Evolutionary conservation across 2,888 invertebrate genomes (phyloP), one percentile per base, ranked within the genome.

Genomic region (Tinea trinotella): DNA sequence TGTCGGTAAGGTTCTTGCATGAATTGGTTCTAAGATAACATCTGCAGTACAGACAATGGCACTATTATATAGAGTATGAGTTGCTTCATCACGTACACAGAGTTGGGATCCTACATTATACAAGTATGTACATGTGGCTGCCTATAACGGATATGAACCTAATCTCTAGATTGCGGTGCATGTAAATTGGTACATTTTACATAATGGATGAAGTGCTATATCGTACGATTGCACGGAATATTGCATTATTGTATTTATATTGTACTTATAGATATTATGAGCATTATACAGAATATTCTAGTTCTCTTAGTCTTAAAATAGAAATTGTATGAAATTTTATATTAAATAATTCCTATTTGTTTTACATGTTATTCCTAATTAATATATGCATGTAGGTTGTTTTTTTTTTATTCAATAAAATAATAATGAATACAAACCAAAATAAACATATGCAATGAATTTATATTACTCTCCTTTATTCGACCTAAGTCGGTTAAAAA

Each of bases 31-130:
- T 61, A 61, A 68, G 72, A 76, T 75, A 75, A 68, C 70, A 71
- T 75, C 71, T 73, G 70, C 67, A 64, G 58, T 60, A 57, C 64
- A 65, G 67, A 78, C 78, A 80, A 79, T 76, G 60, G 74, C 61
- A 65, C 71, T 67, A 72, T 76, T 76, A 77, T 73, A 12, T 7
- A 30, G 35, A 35, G 40, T 40, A 66, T 66, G 71, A 72, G 67
- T 67, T 66, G 68, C 66, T 68, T 67, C 71, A 67, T 73, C 69
- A 70, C 62, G 63, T 58, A 64, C 62, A 62, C 67, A 54, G 55
- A 66, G 65, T 65, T 63, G 60, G 44, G 53, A 36, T 36, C 7
- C 18, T 34, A 12, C 30, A 5, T 24, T 15, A 12, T 48, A 19
- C 18, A 19, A 12, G 19, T n/a, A 48, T 15, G 6, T 2, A 46